Conservation (phyloP, 2,113 vertebrate genomes). For the Epinephelus moara region DNA sequence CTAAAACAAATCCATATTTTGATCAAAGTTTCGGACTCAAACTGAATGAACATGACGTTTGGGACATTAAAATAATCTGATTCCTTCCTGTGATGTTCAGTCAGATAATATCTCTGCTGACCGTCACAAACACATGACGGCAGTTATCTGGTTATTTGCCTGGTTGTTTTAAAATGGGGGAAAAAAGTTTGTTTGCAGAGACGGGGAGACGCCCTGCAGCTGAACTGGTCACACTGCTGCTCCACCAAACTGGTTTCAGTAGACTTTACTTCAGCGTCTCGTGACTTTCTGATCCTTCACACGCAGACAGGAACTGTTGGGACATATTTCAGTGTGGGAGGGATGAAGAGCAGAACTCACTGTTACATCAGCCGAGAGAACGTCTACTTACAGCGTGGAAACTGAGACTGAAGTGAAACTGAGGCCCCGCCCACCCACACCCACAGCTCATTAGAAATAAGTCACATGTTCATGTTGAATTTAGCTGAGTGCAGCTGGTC, state of each 20-base stretch:
- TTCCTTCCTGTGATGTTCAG: too few species aligned
- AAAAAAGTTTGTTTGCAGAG: not conserved
- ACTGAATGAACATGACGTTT: not conserved
- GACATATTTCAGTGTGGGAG: not conserved
- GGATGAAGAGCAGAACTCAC: not conserved
- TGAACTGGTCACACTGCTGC: not conserved
- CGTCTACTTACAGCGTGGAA: not conserved
- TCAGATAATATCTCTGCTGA: not conserved
- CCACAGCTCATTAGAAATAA: too few species aligned
- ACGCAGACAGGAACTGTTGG: too few species aligned
- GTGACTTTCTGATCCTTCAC: not conserved
- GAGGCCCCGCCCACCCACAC: not conserved
- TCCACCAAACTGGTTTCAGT: not conserved
- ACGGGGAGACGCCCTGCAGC: not conserved
- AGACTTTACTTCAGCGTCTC: not conserved
- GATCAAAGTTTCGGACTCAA: not conserved
- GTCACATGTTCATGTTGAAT: too few species aligned
- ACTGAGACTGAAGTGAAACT: not conserved
- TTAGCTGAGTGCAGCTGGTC: too few species aligned
- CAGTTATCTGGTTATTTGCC: too few species aligned
- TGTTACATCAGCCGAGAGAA: not conserved
- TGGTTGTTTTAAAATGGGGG: too few species aligned
- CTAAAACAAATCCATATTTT: not conserved
- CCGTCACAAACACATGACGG: not conserved
- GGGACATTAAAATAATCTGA: too few species aligned